Evolutionary conservation across 2,888 invertebrate species (phyloP), one percentile per base, ranked within the genome.

Genomic region (Chrysolina haemoptera): DNA sequence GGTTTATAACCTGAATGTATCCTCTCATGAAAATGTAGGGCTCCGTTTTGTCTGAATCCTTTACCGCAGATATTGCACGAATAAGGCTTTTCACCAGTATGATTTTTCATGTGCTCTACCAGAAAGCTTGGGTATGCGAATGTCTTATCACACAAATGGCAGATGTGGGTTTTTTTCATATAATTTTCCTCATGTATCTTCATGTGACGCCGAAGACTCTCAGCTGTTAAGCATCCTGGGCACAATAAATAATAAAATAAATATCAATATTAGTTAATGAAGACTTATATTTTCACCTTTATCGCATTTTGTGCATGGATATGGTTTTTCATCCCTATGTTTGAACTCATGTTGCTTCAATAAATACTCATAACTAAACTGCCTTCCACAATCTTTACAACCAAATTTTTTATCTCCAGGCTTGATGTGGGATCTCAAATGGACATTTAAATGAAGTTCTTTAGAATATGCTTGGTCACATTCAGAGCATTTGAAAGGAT

Each of bases 81-180:
- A 78, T 84, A 84, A 0, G 88, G 88, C 73, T 83, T 85, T 76
- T 87, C 87, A 1, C 87, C 88, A 0, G 87, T 87, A 72, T 88
- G 88, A 73, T 83, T 83, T 78, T 87, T 86, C 82, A 86, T 86
- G 72, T 88, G 88, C 75, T 86, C 86, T 2, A 84, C 81, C 18
- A 88, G 76, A 74, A 84, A 82, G 77, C 86, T 86, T 0, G 83
- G 84, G 77, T 85, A 85, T 1, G 77, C 76, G 76, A 86, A 87
- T 62, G 81, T 82, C 76, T 86, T 86, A 10, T 77, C 76, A 77
- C 87, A 88, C 43, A 84, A 75, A 11, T 81, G 43, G 72, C 87
- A 87, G 2, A 59, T 66, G 70, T 86, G 85, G n/a, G 78, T 80
- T 73, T 85, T 85, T 74, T 84, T 86, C 22, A 71, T 75, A 67